phyloP scores from a whole-genome alignment of 2,888 invertebrate genomes.

The Nineta flava region DNA sequence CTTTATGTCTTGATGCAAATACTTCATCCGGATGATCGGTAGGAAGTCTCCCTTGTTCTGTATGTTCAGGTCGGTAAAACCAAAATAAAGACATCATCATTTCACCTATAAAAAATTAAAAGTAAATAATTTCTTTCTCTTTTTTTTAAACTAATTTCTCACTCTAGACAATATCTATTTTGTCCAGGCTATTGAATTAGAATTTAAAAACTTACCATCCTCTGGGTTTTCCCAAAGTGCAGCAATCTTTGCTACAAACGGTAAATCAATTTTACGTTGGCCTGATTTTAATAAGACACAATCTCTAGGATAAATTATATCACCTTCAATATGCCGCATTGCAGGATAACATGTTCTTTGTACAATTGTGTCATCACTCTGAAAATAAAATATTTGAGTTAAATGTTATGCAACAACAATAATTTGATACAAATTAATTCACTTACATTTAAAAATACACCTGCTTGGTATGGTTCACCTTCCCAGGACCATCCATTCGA shows the following conservation, averaged over 20 bases:
- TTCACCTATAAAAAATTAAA: conserved; percentile 47
- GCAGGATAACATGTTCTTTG: conserved; percentile 74
- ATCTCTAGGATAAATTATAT: conserved; percentile 72
- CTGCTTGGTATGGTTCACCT: conserved; percentile 65
- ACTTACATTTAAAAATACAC: conserved; percentile 78
- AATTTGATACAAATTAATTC: not conserved
- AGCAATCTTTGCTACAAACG: conserved; percentile 88
- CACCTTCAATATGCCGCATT: conserved; percentile 80
- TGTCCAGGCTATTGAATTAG: too few species aligned
- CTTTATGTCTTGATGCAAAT: conserved; percentile 89
- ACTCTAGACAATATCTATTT: too few species aligned
- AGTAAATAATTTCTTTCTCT: too few species aligned
- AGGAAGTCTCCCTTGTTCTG: conserved; percentile 70
- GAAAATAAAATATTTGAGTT: conserved; percentile 15
- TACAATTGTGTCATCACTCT: conserved; percentile 62
- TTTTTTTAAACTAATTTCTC: too few species aligned
- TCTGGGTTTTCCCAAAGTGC: conserved; percentile 90
- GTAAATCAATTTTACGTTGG: conserved; percentile 65
- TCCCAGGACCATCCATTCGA: conserved; percentile 90
- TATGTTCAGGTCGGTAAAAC: conserved; percentile 97
- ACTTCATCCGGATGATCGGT: conserved; percentile 80
- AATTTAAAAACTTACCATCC: conserved; percentile 44
- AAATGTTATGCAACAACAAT: not conserved
- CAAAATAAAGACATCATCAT: conserved; percentile 95
- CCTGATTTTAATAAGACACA: conserved; percentile 85